phyloP scores from a whole-genome alignment of 92 coral and sea anemone genomes.

The Meandrina meandrites region DNA sequence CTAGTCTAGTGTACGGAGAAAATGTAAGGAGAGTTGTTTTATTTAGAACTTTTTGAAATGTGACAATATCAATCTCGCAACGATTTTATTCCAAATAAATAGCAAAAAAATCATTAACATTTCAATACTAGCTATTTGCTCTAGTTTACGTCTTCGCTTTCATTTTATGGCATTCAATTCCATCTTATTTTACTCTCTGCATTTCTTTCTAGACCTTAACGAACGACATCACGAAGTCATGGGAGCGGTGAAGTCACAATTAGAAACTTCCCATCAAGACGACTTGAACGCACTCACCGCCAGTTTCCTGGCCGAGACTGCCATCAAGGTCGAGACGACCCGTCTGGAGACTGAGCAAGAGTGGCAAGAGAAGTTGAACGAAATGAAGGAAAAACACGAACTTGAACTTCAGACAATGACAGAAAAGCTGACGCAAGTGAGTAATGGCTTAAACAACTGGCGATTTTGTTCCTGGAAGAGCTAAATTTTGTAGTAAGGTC shows the following conservation, averaged over 20 bases:
- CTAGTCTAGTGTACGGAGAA: too few relatives aligned
- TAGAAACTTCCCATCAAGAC: slow-evolving; percentile 87
- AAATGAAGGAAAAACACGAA: slow-evolving; percentile 59
- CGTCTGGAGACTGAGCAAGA: slow-evolving; percentile 88
- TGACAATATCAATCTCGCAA: neutral
- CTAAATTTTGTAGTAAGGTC: neutral
- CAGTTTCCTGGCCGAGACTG: slow-evolving; percentile 84
- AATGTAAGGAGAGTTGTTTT: neutral
- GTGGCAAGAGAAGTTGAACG: slow-evolving; percentile 73
- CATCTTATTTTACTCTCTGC: neutral
- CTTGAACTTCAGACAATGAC: slow-evolving; percentile 52
- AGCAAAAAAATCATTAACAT: neutral
- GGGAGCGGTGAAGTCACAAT: slow-evolving; percentile 77
- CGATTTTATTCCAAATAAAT: neutral
- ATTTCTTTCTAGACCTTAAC: slow-evolving; percentile 66
- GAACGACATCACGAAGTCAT: slow-evolving; percentile 84
- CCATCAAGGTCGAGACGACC: slow-evolving; percentile 84
- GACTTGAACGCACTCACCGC: slow-evolving; percentile 90
- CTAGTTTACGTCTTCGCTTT: neutral
- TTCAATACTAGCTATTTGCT: neutral
- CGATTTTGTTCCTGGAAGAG: neutral
- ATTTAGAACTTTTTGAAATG: neutral
- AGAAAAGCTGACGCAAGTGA: slow-evolving; percentile 54
- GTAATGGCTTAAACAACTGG: neutral
- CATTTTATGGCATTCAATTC: neutral